Evolutionary conservation across 2,888 invertebrate genomes (phyloP), one percentile per base, ranked within the genome.

Genomic region (Scrobipalpa atriplicella): DNA sequence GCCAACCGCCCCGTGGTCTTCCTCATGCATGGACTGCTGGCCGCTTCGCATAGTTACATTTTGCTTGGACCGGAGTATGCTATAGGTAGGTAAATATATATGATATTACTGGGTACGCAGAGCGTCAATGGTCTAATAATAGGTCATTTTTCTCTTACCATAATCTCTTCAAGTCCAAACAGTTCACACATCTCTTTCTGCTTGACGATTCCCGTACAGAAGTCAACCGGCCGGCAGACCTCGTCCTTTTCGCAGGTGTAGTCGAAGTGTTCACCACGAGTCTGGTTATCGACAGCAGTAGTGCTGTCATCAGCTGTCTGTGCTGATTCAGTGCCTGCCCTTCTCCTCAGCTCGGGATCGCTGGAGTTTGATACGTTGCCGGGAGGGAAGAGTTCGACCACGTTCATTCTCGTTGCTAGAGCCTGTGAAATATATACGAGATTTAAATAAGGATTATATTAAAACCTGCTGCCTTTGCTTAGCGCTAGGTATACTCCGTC

Each of bases 21-120:
- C 51, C 9, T 81, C 18, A 78, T 80, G 78, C 81, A 82, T 47
- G 81, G 81, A 0, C 64, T 82, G 5, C 71, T 76, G 38, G 72
- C 72, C 5, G 73, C 76, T 10, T 77, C 79, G 0, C 69, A 71
- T 47, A 69, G 73, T 8, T 82, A 66, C 66, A 68, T 78, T 0
- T 21, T 62, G 3, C 64, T 77, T n/a, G 78, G 76, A 0, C 69
- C 74, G 21, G 68, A 74, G 39, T 47, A 69, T 21, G 71, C 75
- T 66, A 68, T 81, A 54, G 81, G 81, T 82, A 69, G 52, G 52
- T 52, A n/a, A n/a, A n/a, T n/a, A n/a, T n/a, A n/a, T n/a, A n/a
- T n/a, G n/a, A n/a, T n/a, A n/a, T n/a, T n/a, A n/a, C n/a, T n/a
- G n/a, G n/a, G n/a, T n/a, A n/a, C n/a, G n/a, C n/a, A n/a, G n/a